Percentiles rank a stretch among this genome's conserved stretches.
phyloP scores from a whole-genome alignment of 2,888 invertebrate genomes.

The Lutraria lutraria region DNA sequence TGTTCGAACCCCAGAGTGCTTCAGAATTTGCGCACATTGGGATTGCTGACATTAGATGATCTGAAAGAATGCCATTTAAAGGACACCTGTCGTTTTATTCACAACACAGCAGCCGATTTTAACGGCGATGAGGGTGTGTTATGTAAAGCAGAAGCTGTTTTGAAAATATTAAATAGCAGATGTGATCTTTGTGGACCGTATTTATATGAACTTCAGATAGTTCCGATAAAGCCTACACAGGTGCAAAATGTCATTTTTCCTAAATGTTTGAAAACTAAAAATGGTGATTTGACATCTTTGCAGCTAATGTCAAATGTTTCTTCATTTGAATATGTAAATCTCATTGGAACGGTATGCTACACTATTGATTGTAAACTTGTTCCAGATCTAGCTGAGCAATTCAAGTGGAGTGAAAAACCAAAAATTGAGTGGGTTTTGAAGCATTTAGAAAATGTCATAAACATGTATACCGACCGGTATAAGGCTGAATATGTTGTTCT shows the following conservation, averaged over 20 bases:
- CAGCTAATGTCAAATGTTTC: background rate
- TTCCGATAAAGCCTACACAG: background rate
- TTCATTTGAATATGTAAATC: background rate
- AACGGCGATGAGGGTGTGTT: background rate
- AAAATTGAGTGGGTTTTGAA: background rate
- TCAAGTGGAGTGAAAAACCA: background rate
- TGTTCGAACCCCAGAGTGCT: background rate
- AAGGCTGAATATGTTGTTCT: background rate
- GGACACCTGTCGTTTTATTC: background rate
- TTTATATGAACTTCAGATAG: background rate
- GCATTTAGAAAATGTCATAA: background rate
- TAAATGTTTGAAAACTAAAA: background rate
- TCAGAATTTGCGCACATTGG: background rate
- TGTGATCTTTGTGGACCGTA: background rate
- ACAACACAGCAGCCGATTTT: background rate
- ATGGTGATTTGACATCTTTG: background rate
- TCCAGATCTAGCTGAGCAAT: background rate
- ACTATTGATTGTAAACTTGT: background rate
- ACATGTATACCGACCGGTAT: background rate
- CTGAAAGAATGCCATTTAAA: background rate
- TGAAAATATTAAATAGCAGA: background rate
- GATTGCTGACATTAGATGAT: background rate
- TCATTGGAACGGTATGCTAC: background rate
- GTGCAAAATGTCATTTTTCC: background rate
- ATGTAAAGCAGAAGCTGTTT: conserved; percentile 1